Evolutionary conservation across 2,797 vertebrate species (phyloP), one percentile per base, ranked within the genome.

Genomic region (Smutsia gigantea): DNA sequence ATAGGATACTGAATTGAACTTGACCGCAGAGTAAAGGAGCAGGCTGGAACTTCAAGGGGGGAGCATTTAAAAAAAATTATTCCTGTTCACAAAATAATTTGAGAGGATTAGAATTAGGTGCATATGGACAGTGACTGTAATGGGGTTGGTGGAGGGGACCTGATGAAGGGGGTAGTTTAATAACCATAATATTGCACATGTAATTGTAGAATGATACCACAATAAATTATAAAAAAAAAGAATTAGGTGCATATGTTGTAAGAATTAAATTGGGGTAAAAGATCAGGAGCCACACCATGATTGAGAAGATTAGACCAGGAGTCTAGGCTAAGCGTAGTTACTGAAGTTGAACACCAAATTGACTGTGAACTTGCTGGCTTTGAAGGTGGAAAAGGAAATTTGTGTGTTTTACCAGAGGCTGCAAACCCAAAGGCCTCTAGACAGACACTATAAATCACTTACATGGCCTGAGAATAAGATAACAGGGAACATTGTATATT

Each of bases 71-170:
- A 94, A 93, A 95, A 93, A 95, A 85, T 92, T 85, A 61, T 74
- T 91, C 91, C 92, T 37, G 34, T 74, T 94, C 39, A 51, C 49
- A 95, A 83, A 93, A 93, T 96, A 94, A 96, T 94, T 94, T 85
- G 49, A 94, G 61, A 93, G n/a, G 11, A 59, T 89, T 81, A 64
- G 25, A 95, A 87, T 79, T 77, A 66, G 68, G 18, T 94, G 13
- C 12, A 53, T 92, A n/a, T 81, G 53, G 37, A 37, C 37, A 37
- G 37, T 37, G 37, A 37, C 2, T 37, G 37, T 37, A 37, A 37
- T 37, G 37, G 37, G 37, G 37, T 37, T 37, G 37, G 37, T 37
- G 37, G 37, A 4, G 37, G 37, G 37, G 37, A 37, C 37, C 37
- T 37, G 37, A 37, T 37, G 37, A 37, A 37, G 37, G 37, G 37